These are phyloP conservation scores for Torymus tubicola DNA, from an alignment of 2,888 invertebrate species.

Conservation along the genomic window DNA sequence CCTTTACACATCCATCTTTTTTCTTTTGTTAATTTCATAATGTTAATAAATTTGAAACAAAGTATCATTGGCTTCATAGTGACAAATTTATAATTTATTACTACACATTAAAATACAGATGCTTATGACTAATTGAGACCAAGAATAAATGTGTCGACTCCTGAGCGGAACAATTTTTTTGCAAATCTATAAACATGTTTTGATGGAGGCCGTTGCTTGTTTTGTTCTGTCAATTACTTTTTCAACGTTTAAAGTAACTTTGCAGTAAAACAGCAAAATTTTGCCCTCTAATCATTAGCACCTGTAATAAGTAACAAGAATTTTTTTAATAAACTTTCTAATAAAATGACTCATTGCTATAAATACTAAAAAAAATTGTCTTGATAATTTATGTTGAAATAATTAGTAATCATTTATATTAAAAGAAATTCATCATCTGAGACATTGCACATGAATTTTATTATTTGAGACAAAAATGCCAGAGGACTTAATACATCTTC, in stretches of 20 bases:
- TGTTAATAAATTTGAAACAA: constrained; percentile 59
- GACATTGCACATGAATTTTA: constrained; percentile 28
- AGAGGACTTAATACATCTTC: constrained; percentile 49
- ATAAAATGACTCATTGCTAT: constrained; percentile 56
- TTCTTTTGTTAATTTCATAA: constrained; percentile 65
- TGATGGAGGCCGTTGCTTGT: constrained; percentile 44
- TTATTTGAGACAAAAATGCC: constrained; percentile 50
- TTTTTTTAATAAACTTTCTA: constrained; percentile 57
- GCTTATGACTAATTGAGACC: constrained; percentile 62
- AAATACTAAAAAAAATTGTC: constrained; percentile 49
- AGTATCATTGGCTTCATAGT: constrained; percentile 56
- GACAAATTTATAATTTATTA: constrained; percentile 59
- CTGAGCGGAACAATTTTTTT: constrained; percentile 70
- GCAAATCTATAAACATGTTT: constrained; percentile 46
- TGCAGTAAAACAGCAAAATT: constrained; percentile 42
- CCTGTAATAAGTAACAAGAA: constrained; percentile 51
- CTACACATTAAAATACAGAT: constrained; percentile 60
- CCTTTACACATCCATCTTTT: constrained; percentile 71
- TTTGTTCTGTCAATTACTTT: constrained; percentile 57
- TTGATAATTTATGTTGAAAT: constrained; percentile 46
- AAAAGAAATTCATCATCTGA: constrained; percentile 39
- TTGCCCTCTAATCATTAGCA: constrained; percentile 56
- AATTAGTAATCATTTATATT: constrained; percentile 36
- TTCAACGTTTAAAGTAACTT: constrained; percentile 52
- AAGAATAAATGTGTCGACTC: constrained; percentile 64